Evolutionary conservation across 2,113 vertebrate species (phyloP).

Genomic region (Vidua chalybeata): DNA sequence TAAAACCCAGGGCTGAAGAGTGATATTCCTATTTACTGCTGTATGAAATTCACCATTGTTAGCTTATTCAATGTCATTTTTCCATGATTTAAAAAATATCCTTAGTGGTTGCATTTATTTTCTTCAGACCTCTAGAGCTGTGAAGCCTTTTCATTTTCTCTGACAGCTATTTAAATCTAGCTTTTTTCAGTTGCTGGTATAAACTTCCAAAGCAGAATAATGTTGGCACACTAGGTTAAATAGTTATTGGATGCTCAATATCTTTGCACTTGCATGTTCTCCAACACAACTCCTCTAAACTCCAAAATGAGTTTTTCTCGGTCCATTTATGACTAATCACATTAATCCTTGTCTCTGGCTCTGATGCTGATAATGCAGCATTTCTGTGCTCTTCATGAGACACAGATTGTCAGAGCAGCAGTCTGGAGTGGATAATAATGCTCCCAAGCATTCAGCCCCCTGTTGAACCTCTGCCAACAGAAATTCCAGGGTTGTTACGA

Average conservation of each 20-base stretch:
- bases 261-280: neutral
- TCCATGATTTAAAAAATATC: neutral
- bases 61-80: neutral
- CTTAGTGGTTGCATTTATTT: slow-evolving; percentile 21
- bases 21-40: neutral
- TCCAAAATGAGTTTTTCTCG: neutral
- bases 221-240: neutral
- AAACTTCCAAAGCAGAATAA: neutral
- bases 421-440: neutral
- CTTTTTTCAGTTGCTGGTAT: neutral
- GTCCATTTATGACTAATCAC: neutral
- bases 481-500: neutral
- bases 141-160: slow-evolving; percentile 8
- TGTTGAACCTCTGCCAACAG: neutral
- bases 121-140: neutral
- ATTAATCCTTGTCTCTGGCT: neutral
- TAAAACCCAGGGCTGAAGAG: neutral
- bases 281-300: neutral
- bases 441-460: neutral
- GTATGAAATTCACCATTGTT: neutral
- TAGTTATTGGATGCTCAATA: neutral
- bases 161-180: slow-evolving; percentile 31
- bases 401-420: neutral
- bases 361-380: neutral
- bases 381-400: neutral